phyloP scores from a whole-genome alignment of 2,113 vertebrate species.

The Brachypteracias leptosomus region DNA sequence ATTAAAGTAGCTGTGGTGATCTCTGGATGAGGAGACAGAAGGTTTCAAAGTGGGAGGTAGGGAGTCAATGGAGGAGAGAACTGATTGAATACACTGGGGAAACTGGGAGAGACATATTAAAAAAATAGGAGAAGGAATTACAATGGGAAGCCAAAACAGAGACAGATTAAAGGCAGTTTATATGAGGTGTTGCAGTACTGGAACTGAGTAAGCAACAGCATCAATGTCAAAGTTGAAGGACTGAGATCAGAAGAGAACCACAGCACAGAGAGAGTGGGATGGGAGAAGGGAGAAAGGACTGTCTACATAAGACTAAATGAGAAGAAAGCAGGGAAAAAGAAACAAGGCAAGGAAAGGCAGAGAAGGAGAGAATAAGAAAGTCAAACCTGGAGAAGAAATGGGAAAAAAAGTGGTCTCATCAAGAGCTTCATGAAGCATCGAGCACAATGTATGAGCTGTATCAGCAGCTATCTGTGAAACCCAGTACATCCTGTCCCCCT shows the following conservation, averaged over 20 bases:
- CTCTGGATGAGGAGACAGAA: not conserved
- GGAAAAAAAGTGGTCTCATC: not conserved
- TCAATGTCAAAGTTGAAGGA: fast-evolving
- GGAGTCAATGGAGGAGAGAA: not conserved
- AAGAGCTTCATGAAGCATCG: not conserved
- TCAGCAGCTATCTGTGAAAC: not conserved
- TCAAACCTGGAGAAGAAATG: not conserved
- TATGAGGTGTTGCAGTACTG: not conserved
- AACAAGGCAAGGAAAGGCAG: not conserved
- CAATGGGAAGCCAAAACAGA: not conserved
- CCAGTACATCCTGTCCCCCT: too few relatives aligned
- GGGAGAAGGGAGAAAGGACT: not conserved
- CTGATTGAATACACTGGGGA: not conserved
- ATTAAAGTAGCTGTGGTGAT: not conserved
- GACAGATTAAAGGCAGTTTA: not conserved
- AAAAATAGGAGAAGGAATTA: not conserved
- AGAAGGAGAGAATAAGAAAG: not conserved
- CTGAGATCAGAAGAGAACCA: not conserved
- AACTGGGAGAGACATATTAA: not conserved
- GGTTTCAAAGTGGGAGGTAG: not conserved
- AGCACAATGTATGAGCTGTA: not conserved
- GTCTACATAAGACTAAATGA: not conserved
- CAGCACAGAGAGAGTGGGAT: not conserved
- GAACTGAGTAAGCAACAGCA: not conserved
- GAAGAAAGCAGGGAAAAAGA: not conserved